A percentile compares a stretch with the other conserved stretches of the same genome.
These are phyloP conservation scores for Meteorus cinctellus DNA, from an alignment of 2,888 invertebrate genomes.

Conservation along the genomic window DNA sequence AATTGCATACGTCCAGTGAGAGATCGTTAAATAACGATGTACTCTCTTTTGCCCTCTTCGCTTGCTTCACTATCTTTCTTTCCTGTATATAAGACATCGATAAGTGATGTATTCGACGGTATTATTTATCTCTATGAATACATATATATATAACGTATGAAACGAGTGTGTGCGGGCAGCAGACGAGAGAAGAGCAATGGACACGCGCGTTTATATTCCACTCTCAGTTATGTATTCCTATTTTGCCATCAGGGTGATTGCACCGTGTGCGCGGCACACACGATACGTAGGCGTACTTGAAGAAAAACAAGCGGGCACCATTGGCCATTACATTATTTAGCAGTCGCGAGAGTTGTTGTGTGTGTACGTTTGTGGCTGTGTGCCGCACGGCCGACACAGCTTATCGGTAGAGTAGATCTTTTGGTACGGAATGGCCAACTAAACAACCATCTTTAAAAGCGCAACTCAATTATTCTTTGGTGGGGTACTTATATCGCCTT, in stretches of 20 bases:
- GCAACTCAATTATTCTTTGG: constrained; percentile 61
- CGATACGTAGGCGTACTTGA: constrained; percentile 29
- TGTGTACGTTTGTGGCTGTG: constrained; percentile 17
- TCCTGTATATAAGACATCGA: not conserved
- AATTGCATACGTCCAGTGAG: not conserved
- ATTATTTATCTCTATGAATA: constrained; percentile 3
- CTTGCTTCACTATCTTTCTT: not conserved
- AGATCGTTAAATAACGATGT: not conserved
- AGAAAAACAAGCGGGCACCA: not conserved
- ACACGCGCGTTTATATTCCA: not conserved
- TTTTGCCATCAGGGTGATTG: constrained; percentile 3
- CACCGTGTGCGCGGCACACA: constrained; percentile 19
- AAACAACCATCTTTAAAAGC: constrained; percentile 56
- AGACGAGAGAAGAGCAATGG: not conserved
- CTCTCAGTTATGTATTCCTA: not conserved
- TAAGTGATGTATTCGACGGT: not conserved
- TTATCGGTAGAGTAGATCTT: constrained; percentile 1
- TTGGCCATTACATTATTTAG: constrained; percentile 59
- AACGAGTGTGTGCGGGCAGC: not conserved
- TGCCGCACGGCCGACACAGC: constrained; percentile 47
- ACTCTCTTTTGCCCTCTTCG: not conserved
- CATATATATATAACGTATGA: not conserved
- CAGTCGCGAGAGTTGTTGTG: constrained; percentile 22
- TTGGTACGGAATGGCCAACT: constrained; percentile 46
- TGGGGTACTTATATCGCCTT: constrained; percentile 31